Evolutionary conservation across 2,888 invertebrate species (phyloP).

Genomic region (Dermolepida albohirtum): DNA sequence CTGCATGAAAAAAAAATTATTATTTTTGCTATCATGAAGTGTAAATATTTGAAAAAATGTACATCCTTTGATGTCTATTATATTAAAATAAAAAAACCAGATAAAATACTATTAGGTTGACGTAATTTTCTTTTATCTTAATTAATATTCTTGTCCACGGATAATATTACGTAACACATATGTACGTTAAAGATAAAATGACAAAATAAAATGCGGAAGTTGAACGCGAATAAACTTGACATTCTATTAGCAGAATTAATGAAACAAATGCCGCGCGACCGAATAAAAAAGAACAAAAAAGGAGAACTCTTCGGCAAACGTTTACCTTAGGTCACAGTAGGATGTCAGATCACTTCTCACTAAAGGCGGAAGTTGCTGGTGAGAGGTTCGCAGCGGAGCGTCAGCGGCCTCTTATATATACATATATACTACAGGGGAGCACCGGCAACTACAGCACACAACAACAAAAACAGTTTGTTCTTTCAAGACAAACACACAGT

Average conservation of each 20-base stretch:
- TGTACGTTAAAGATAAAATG: conserved; percentile 12
- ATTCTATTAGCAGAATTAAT: conserved; percentile 42
- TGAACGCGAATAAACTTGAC: conserved; percentile 34
- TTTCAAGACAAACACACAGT: conserved; percentile 35
- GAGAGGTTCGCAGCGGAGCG: conserved; percentile 45
- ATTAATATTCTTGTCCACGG: conserved; percentile 8
- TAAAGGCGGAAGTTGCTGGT: conserved; percentile 50
- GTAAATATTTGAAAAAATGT: no score
- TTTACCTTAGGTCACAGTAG: conserved; percentile 53
- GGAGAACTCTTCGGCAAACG: conserved; percentile 33
- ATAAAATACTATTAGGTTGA: no score
- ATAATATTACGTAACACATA: conserved; percentile 15
- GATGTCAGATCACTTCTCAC: conserved; percentile 47
- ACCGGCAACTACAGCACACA: conserved; percentile 19
- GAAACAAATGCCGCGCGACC: conserved; percentile 39
- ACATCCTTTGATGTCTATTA: no score
- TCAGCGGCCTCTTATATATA: conserved; percentile 21
- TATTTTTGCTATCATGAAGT: no score
- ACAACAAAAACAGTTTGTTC: conserved; percentile 13
- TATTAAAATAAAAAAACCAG: no score
- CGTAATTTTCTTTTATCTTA: neutral
- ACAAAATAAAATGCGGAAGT: conserved; percentile 33
- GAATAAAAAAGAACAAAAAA: conserved; percentile 35
- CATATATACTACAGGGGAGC: neutral
- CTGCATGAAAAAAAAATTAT: no score